Conservation (phyloP, 2,113 vertebrate genomes). For the Poeciliopsis prolifica region DNA sequence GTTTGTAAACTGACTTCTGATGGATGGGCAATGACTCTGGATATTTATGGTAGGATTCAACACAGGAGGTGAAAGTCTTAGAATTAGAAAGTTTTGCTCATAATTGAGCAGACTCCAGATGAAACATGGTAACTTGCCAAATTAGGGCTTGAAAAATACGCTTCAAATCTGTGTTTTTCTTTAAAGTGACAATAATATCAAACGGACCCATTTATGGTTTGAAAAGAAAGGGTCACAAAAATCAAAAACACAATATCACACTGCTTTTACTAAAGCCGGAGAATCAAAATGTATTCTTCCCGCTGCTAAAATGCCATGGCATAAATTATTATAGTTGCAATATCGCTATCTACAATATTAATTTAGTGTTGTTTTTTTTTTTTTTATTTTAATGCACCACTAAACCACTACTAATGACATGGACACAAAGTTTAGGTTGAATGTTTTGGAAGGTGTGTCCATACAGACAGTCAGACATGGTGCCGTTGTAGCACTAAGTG, state of each 20-base stretch:
- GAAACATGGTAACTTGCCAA: not conserved
- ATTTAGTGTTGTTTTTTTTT: not conserved
- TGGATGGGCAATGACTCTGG: no score
- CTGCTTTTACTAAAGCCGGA: not conserved
- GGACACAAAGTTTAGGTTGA: not conserved
- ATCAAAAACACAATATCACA: not conserved
- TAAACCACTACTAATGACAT: not conserved
- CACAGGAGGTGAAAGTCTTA: no score
- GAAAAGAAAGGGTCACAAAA: no score
- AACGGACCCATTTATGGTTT: no score
- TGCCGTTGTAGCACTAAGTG: no score
- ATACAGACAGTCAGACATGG: no score
- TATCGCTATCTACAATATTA: no score
- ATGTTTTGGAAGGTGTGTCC: not conserved
- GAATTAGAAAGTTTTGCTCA: not conserved
- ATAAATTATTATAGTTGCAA: not conserved
- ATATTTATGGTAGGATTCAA: no score
- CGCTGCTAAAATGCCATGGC: not conserved
- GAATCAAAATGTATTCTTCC: not conserved
- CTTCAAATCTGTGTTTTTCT: not conserved
- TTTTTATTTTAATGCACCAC: not conserved
- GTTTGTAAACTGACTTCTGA: no score
- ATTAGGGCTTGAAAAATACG: not conserved
- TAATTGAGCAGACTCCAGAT: not conserved
- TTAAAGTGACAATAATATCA: no score